Conservation (phyloP, 2,797 vertebrate genomes). For the Anolis apletophallus region DNA sequence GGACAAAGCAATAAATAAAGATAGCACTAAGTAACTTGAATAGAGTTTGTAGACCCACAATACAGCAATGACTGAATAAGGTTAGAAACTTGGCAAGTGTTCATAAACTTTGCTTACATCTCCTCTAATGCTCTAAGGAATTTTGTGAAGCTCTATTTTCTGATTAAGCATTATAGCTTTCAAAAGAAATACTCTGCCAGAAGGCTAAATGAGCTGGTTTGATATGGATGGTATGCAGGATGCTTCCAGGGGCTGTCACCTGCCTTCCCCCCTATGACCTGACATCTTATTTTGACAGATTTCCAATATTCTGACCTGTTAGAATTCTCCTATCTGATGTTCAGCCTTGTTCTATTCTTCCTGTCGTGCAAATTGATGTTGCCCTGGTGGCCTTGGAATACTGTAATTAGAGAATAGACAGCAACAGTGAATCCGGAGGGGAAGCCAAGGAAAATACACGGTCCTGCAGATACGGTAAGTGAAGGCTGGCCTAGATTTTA, state of each 20-base stretch:
- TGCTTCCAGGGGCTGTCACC: slow-evolving; percentile 35
- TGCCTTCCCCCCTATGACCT: neutral
- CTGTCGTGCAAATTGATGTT: slow-evolving; percentile 52
- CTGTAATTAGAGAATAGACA: slow-evolving; percentile 41
- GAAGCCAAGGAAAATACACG: neutral
- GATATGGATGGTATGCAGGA: slow-evolving; percentile 25
- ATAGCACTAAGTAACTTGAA: neutral
- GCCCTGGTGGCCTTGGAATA: slow-evolving; percentile 45
- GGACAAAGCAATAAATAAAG: neutral
- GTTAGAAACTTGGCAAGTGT: slow-evolving; percentile 1
- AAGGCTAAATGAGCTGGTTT: slow-evolving; percentile 49
- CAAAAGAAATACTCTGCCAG: slow-evolving; percentile 7
- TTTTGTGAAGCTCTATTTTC: neutral
- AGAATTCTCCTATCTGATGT: slow-evolving; percentile 45
- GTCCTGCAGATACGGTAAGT: neutral
- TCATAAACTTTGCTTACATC: neutral
- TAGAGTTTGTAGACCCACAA: neutral
- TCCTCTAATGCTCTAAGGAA: neutral
- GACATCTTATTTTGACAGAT: slow-evolving; percentile 56
- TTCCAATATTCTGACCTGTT: slow-evolving; percentile 48
- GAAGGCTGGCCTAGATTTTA: neutral
- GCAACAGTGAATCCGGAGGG: neutral
- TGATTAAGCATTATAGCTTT: neutral
- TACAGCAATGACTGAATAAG: neutral
- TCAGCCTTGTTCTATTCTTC: slow-evolving; percentile 33